phyloP scores from a whole-genome alignment of 2,797 vertebrate genomes.

The Mallotus villosus region DNA sequence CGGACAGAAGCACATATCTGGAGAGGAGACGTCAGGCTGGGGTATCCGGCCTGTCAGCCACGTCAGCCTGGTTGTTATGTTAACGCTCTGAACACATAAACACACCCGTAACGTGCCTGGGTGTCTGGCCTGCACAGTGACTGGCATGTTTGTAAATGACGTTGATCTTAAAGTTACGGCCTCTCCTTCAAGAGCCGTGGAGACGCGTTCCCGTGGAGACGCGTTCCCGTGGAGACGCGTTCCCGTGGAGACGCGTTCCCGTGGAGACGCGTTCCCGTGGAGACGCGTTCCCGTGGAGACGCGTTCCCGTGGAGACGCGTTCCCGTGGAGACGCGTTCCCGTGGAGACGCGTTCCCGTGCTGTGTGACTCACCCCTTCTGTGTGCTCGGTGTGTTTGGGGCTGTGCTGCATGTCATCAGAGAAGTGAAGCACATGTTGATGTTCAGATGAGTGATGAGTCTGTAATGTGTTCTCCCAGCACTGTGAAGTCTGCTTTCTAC shows the following conservation, averaged over 20 bases:
- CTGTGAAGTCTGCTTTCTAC: conserved; percentile 27
- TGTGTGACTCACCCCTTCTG: conserved; percentile 48
- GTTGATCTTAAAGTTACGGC: conserved; percentile 39
- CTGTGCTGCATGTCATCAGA: conserved; percentile 26
- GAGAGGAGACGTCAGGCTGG: conserved; percentile 42
- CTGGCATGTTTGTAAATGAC: conserved; percentile 50
- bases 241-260: too few species aligned
- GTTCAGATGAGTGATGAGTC: conserved; percentile 35
- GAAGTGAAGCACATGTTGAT: conserved; percentile 44
- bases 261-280: too few species aligned
- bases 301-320: neutral
- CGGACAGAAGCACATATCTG: conserved; percentile 46
- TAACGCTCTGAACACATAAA: conserved; percentile 47
- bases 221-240: too few species aligned
- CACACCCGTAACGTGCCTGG: conserved; percentile 36
- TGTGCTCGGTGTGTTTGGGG: too few species aligned
- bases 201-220: too few species aligned
- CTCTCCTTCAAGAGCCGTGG: conserved; percentile 30
- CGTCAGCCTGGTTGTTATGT: conserved; percentile 34
- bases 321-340: too few species aligned
- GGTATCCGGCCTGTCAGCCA: conserved; percentile 48
- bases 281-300: too few species aligned
- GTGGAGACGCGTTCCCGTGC: conserved; percentile 15
- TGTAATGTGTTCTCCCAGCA: conserved; percentile 38
- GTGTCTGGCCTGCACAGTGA: conserved; percentile 36